phyloP scores from a whole-genome alignment of 2,113 vertebrate species.

The Rhynchomys soricoides region DNA sequence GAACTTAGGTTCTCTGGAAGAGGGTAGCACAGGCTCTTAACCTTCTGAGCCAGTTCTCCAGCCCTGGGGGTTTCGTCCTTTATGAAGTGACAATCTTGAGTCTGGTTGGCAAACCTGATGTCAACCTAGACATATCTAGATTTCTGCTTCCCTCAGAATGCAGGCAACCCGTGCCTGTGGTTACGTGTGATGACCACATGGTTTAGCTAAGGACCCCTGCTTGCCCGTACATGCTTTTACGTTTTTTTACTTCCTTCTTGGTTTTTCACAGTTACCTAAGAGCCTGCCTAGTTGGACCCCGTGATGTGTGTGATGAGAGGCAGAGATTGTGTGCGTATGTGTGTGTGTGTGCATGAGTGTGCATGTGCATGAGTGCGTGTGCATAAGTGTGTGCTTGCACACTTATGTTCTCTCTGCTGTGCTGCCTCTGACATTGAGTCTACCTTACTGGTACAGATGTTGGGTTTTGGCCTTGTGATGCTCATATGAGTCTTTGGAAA shows the following conservation, averaged over 20 bases:
- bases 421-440: background rate
- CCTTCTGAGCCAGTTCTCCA: background rate
- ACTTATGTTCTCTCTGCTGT: background rate
- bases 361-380: background rate
- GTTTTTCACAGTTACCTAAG: background rate
- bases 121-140: background rate
- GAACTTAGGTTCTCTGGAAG: background rate
- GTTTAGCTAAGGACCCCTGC: background rate
- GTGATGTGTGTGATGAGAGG: background rate
- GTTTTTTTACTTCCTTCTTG: background rate
- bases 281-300: background rate
- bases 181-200: background rate
- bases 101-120: background rate
- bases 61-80: background rate
- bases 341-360: too few species aligned
- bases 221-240: background rate
- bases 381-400: background rate
- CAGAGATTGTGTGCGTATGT: background rate
- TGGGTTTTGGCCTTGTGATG: background rate
- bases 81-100: background rate
- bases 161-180: rapidly evolving
- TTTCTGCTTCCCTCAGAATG: background rate
- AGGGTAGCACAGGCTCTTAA: background rate
- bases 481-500: background rate
- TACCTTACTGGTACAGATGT: background rate